Base-by-base conservation (phyloP, 2,113 vertebrate genomes). In the Silurus meridionalis region DNA sequence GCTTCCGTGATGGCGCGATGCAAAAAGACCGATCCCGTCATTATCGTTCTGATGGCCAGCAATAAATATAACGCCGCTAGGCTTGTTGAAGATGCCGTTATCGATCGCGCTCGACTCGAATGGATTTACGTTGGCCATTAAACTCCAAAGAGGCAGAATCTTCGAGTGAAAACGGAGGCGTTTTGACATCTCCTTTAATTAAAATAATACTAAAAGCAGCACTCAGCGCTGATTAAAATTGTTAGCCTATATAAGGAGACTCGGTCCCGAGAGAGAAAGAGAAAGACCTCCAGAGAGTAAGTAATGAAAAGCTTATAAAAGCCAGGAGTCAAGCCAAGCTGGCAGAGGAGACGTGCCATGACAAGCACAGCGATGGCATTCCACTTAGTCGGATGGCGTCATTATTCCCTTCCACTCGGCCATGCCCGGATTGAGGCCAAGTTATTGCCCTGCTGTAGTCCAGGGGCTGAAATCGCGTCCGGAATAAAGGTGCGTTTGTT, bases 401-500 rank as follows among this genome's bases (percentile, higher is more conserved):
- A 75, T 85, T 81, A 85, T 67, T 37, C 64, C 81, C 89, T 84
- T 85, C 88, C 88, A 83, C 83, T 85, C 82, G 88, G 88, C 67
- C 84, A 58, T 58, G 28, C 23, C 48, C 77, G 57, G 75, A 86
- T 89, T 82, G 78, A 88, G 87, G 46, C 78, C 17, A 19, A 66
- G 28, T 82, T 64, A 81, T 67, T 80, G 86, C 86, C 91, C 85
- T 61, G 57, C 80, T 50, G 77, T 80, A 60, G 80, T 85, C 84
- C 53, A 86, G 83, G 88, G 77, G 78, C 64, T 84, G 80, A 86
- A 83, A 80, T 82, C 89, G 83, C 83, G 83, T 86, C 57, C 78
- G 80, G 82, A 85, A 85, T 74, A 61, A 37, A 89, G 88, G 83
- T 83, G 87, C 85, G 85, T 81, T 90, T 14, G 69, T 83, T 88